Evolutionary conservation across 2,113 vertebrate genomes (phyloP), one percentile per base, ranked within the genome.

Genomic region (Trachemys scripta): DNA sequence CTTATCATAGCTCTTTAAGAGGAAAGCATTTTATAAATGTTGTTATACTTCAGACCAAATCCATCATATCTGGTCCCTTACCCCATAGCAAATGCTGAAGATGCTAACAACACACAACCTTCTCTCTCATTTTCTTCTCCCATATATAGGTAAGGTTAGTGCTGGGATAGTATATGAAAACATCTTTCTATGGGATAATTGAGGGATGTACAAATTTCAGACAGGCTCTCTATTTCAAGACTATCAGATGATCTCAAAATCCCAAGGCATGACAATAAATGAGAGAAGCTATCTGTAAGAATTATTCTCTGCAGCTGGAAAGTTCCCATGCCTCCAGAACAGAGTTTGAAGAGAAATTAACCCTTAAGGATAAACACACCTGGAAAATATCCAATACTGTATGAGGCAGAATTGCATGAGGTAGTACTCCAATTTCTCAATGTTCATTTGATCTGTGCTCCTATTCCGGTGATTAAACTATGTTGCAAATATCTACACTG

Each of bases 41-140:
- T 94, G 95, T 85, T 72, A 56, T 93, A 29, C 1, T 72, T 20
- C 72, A 92, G 53, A 96, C 94, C 45, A 42, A 94, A 93, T 93
- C 53, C 1, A 0, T 79, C 81, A 72, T 90, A 94, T n/a, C 57
- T 92, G 45, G 4, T 84, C 83, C 92, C 82, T 96, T 93, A 87
- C 76, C 95, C 87, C 88, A 80, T 35, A 76, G 35, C 17, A 56
- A 10, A 42, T 16, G 53, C 53, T 91, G 53, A 62, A 80, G 72
- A 47, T 93, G 62, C 88, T 93, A 80, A 93, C 96, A 87, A 31
- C 47, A 45, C 59, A 35, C 78, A 75, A 80, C 59, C 25, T 53
- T 69, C 50, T 50, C 72, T 35, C 65, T 78, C 69, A 20, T 2
- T 45, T 90, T 89, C 42, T 53, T 35, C 47, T 88, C 14, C 29